A percentile compares a stretch with the other conserved stretches of the same genome.
Conservation (phyloP, 2,888 invertebrate species). For the Hedychridium roseum region DNA sequence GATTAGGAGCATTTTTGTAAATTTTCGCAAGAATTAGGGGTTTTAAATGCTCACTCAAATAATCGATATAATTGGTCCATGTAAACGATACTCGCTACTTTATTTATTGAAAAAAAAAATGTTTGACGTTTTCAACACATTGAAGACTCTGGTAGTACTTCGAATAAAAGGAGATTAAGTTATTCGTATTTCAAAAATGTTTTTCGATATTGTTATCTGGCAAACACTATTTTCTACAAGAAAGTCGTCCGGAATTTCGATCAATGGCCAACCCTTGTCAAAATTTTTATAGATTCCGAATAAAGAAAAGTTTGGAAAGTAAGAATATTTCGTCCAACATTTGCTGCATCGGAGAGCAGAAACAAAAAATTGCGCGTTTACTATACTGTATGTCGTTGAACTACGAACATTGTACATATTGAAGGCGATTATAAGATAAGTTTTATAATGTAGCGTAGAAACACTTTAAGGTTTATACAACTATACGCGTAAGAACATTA, state of each 20-base stretch:
- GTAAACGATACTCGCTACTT: neutral
- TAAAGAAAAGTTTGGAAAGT: neutral
- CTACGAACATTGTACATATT: conserved; percentile 44
- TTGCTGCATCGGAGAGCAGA: neutral
- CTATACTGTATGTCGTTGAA: conserved; percentile 17
- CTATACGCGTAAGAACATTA: conserved; percentile 37
- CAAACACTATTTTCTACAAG: neutral
- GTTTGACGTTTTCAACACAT: neutral
- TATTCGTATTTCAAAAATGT: neutral
- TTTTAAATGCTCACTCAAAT: too few relatives aligned
- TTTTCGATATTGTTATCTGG: neutral
- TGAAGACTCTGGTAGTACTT: conserved; percentile 4
- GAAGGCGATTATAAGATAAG: conserved; percentile 29
- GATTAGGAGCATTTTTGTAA: neutral
- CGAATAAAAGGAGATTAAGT: neutral
- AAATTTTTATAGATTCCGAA: neutral
- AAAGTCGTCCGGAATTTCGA: neutral
- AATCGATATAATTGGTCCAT: too few relatives aligned
- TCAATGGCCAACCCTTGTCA: neutral
- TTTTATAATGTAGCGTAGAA: conserved; percentile 29
- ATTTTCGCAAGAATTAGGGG: neutral
- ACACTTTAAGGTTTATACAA: conserved; percentile 54
- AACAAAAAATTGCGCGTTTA: neutral
- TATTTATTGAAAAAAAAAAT: neutral
- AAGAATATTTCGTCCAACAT: neutral